These are phyloP conservation scores for Tuberolachnus salignus DNA, from an alignment of 2,888 invertebrate genomes.

Conservation along the genomic window DNA sequence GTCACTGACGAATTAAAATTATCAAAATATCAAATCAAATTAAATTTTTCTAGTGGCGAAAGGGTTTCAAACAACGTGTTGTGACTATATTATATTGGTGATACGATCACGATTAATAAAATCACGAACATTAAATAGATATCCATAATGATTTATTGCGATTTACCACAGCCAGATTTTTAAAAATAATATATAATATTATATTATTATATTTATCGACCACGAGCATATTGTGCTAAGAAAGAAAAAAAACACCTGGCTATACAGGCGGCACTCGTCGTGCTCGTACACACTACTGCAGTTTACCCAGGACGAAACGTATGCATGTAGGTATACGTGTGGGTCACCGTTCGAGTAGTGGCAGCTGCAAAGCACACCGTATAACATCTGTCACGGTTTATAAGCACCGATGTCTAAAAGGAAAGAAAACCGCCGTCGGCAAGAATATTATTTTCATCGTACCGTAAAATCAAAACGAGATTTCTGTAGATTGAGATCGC, in stretches of 20 bases:
- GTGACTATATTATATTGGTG: too few species aligned
- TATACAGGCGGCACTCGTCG: not conserved
- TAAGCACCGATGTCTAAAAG: not conserved
- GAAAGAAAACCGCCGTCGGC: not conserved
- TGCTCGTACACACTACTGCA: not conserved
- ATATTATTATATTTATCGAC: not conserved
- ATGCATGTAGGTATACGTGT: not conserved
- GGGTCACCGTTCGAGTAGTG: slow-evolving; percentile 11
- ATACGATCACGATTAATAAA: too few species aligned
- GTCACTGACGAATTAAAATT: too few species aligned
- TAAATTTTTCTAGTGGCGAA: too few species aligned
- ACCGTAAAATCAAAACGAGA: not conserved
- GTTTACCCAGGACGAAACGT: not conserved
- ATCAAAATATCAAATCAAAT: too few species aligned
- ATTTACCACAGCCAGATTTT: slow-evolving; percentile 8
- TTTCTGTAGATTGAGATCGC: too few species aligned
- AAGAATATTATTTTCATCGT: slow-evolving; percentile 3
- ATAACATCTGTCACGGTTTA: slow-evolving; percentile 47
- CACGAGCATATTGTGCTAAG: not conserved
- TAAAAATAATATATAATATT: not conserved
- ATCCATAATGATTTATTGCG: too few species aligned
- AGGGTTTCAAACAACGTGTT: too few species aligned
- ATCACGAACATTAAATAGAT: too few species aligned
- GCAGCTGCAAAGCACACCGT: slow-evolving; percentile 46
- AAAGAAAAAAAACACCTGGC: slow-evolving; percentile 50